Base-by-base conservation (phyloP, 2,797 vertebrate genomes). In the Coilia nasus region DNA sequence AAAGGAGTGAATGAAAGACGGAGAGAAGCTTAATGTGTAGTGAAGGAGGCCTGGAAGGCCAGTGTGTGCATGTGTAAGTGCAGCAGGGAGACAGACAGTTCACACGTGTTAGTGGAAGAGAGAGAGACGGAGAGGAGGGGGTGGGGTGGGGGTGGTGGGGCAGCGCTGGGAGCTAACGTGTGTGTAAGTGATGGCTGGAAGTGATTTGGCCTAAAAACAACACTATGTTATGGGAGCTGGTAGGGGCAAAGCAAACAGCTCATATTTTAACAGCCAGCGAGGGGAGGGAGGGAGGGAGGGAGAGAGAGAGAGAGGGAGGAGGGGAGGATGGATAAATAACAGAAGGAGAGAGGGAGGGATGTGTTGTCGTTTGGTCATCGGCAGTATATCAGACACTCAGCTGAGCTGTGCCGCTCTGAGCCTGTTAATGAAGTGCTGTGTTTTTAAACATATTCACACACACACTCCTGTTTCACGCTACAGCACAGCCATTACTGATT, bases 141-240 rank as follows among this genome's bases (percentile, higher is more conserved):
- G 41, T 31, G 6, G 31, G 41, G 23, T 1, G 11, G 12, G 17
- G 14, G 14, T 1, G 12, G 17, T 31, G 19, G 19, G 9, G 71
- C 15, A 78, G 71, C 4, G 35, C 71, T 17, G 71, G 92, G 92
- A 92, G 89, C 88, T 87, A 54, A 83, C 83, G 90, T 92, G 93
- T 71, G 71, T 94, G 94, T 96, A 97, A 97, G 92, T 95, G 96
- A 96, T 97, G 95, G 95, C 96, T 97, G 97, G 97, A 98, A 98
- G 96, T 97, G 96, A 97, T 98, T 98, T 97, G 94, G 95, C 95
- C 95, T 96, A 96, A 97, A 97, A 97, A 97, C 96, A 97, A 97
- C 97, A 97, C 94, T 93, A 96, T 95, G 96, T 97, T 98, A 97
- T 94, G 95, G 96, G 94, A 95, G 96, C 96, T 95, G 88, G 94